Evolutionary conservation across 2,888 invertebrate species (phyloP).

Genomic region (Aplocera efformata): DNA sequence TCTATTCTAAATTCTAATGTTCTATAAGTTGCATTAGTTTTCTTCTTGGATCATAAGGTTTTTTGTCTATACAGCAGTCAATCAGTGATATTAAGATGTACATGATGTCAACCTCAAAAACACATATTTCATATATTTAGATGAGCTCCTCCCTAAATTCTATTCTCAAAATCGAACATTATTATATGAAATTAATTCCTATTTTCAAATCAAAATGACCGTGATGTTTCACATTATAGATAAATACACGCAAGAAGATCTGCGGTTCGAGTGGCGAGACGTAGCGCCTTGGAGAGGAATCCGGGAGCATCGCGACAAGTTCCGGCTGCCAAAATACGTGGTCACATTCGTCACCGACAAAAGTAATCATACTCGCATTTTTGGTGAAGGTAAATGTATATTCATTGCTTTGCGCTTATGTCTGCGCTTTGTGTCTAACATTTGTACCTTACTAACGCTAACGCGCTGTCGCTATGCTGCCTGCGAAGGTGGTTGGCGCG

Average conservation of each 20-base stretch:
- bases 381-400: conserved; percentile 83
- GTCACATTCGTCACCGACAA: conserved; percentile 82
- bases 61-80: conserved; percentile 37
- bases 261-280: conserved; percentile 82
- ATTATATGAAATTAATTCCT: too few relatives aligned
- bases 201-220: too few relatives aligned
- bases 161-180: too few relatives aligned
- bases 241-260: conserved; percentile 81
- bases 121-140: too few relatives aligned
- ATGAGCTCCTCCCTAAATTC: too few relatives aligned
- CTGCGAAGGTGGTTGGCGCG: conserved; percentile 46
- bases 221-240: conserved; percentile 60
- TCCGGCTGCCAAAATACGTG: conserved; percentile 83
- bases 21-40: neutral
- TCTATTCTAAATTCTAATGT: too few relatives aligned
- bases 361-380: conserved; percentile 81
- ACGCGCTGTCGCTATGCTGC: conserved; percentile 55
- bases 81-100: conserved; percentile 20
- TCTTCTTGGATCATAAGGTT: conserved; percentile 14
- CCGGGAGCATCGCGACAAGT: conserved; percentile 76
- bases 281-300: conserved; percentile 74
- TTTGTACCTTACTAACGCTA: conserved; percentile 56
- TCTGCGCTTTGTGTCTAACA: conserved; percentile 65
- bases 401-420: conserved; percentile 75
- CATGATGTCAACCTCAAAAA: neutral